Base-by-base conservation (phyloP, 1,140 invertebrate species). In the Hyphantria cunea region DNA sequence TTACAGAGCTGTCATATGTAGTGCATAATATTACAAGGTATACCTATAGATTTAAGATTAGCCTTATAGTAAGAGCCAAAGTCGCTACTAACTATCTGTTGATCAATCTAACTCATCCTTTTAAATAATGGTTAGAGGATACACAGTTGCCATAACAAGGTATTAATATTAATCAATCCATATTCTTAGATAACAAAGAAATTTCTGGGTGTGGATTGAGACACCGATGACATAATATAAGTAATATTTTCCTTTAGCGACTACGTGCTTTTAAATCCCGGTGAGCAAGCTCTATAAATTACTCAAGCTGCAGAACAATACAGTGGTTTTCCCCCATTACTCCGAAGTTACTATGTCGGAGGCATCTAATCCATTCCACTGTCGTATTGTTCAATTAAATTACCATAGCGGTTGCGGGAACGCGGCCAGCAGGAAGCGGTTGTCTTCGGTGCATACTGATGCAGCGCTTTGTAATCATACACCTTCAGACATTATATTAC, bases 351-450 rank as follows among this genome's bases (percentile, higher is more conserved):
- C 55, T 48, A 58, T 49, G 55, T 49, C 45, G 55, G 34, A 58
- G 55, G 55, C 52, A 65, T 37, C 59, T 53, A 64, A 63, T 68
- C 59, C 51, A 63, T 68, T 68, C 59, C 14, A 44, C 33, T 60
- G 60, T 70, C 68, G 70, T 72, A 77, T 76, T 78, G 74, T 80
- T 79, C 74, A 82, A 78, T 75, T 75, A 75, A 82, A 82, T 78
- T 80, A 78, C 69, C 80, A 84, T 82, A 82, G 75, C 63, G 61
- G 72, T 52, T 65, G 63, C 65, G 70, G 70, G 78, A 84, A 77
- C 76, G 72, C 78, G 76, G 78, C 71, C 77, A 82, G 79, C 75
- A 82, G 82, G 78, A 82, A 82, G 65, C 77, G 61, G 32, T 48
- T 39, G 52, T 64, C 68, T 25, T 59, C 52, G 68, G 58, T 70